Evolutionary conservation across 2,888 invertebrate genomes (phyloP), one percentile per base, ranked within the genome.

Genomic region (Apoderus coryli): DNA sequence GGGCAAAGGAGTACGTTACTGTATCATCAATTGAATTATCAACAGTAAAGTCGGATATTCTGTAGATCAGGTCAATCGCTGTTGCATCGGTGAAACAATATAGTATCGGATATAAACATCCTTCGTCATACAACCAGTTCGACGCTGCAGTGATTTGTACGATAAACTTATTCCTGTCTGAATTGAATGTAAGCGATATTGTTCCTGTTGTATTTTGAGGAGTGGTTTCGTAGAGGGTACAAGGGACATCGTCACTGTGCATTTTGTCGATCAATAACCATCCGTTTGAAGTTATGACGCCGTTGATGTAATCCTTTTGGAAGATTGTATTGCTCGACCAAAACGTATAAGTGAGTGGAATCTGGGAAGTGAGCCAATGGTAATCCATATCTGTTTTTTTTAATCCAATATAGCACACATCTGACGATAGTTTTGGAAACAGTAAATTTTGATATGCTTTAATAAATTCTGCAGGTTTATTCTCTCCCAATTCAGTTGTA

Each of bases 81-180:
- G 33, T 37, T 5, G 43, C 41, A 32, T 49, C 42, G 10, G 45
- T 46, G 25, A 49, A 49, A 31, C 50, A 50, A 23, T 39, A 42
- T 7, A 47, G 26, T 12, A 43, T 15, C 9, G 46, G 45, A 9
- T 32, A n/a, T n/a, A n/a, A 19, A 19, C n/a, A n/a, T n/a, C n/a
- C 19, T 7, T 19, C n/a, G n/a, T 25, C 13, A 3, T 14, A 29
- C 19, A 37, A 16, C 40, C 37, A 43, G 12, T 16, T 27, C 6
- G 12, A 13, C 3, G 34, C 14, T 27, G 38, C 34, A 4, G 27
- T 31, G n/a, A 40, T 4, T 2, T 30, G 19, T 6, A 41, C 13
- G 4, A 25, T 22, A 27, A 40, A 19, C 6, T 6, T 19, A 19
- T n/a, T 19, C 7, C n/a, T n/a, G n/a, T 6, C 7, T 7, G n/a